Conservation (phyloP, 2,113 vertebrate species). For the Poeciliopsis prolifica region DNA sequence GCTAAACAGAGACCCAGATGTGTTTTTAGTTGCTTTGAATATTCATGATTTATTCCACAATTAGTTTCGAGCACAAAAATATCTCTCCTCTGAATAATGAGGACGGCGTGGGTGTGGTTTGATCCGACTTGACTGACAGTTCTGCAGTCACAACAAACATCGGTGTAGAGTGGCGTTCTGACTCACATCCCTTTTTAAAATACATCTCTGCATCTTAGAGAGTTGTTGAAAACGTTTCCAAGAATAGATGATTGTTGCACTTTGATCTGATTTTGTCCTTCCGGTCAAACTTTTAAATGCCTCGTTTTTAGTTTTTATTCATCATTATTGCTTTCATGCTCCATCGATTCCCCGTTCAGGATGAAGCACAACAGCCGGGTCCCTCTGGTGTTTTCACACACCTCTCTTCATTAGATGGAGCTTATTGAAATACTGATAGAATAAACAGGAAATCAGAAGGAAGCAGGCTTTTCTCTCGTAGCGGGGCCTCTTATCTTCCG, state of each 20-base stretch:
- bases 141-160: neutral
- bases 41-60: neutral
- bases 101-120: neutral
- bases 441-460: constrained; percentile 51
- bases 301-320: neutral
- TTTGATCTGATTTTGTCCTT: neutral
- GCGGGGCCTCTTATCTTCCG: constrained; percentile 22
- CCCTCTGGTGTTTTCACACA: constrained; percentile 20
- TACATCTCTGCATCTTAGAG: neutral
- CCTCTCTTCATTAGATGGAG: constrained; percentile 26
- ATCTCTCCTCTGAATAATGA: neutral
- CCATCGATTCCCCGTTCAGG: constrained; percentile 5
- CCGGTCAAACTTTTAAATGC: neutral
- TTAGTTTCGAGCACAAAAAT: neutral
- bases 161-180: neutral
- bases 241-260: neutral
- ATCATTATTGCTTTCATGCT: neutral
- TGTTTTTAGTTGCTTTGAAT: neutral
- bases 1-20: neutral
- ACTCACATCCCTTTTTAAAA: neutral
- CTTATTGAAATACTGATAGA: constrained; percentile 39
- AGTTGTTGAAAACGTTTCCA: neutral
- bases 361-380: constrained; percentile 1
- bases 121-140: neutral
- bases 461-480: constrained; percentile 27